Evolutionary conservation across 2,797 vertebrate genomes (phyloP).

Genomic region (Catostomus latipinnis): DNA sequence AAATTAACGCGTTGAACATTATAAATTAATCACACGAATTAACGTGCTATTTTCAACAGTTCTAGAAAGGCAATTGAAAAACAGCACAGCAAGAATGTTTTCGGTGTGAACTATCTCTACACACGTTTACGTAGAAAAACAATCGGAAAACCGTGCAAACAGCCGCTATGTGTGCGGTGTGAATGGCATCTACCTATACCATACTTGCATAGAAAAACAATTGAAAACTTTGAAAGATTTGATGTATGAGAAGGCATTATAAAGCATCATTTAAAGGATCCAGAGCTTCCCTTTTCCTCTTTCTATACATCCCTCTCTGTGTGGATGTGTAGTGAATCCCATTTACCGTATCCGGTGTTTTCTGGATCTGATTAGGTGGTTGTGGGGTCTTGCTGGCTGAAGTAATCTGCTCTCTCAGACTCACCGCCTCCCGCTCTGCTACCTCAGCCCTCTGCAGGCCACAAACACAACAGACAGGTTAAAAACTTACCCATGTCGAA

Average conservation of each 20-base stretch:
- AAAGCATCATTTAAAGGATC: neutral
- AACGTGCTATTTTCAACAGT: too few species aligned
- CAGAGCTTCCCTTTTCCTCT: neutral
- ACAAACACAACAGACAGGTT: constrained; percentile 6
- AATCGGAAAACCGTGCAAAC: too few species aligned
- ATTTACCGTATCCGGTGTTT: constrained; percentile 86
- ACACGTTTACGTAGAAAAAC: too few species aligned
- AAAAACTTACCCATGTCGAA: neutral
- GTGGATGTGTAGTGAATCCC: neutral
- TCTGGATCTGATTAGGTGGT: constrained; percentile 84
- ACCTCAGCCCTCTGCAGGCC: constrained; percentile 85
- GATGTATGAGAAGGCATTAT: neutral
- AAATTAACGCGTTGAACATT: too few species aligned
- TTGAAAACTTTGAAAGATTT: too few species aligned
- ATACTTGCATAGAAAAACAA: too few species aligned
- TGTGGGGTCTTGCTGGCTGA: constrained; percentile 86
- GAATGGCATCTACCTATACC: too few species aligned
- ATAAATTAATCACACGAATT: too few species aligned
- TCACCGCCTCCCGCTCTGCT: constrained; percentile 86
- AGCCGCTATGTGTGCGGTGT: too few species aligned
- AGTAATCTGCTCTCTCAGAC: constrained; percentile 85
- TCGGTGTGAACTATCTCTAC: too few species aligned
- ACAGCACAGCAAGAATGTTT: too few species aligned
- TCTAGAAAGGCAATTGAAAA: too few species aligned
- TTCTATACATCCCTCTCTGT: neutral